phyloP scores from a whole-genome alignment of 1,140 invertebrate genomes.

The Drosophila orena region DNA sequence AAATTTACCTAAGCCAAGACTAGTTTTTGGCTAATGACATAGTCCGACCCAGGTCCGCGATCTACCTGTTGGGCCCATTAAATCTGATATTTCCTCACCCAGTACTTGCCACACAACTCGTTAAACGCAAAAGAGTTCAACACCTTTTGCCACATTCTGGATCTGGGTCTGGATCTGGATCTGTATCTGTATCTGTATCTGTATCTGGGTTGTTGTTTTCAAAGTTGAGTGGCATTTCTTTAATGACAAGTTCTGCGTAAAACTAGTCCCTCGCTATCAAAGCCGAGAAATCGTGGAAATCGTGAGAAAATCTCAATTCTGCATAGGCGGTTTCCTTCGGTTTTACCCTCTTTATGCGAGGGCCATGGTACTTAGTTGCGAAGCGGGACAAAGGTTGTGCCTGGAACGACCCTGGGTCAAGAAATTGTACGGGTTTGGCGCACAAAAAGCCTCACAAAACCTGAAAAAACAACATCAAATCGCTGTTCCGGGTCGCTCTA shows the following conservation, averaged over 20 bases:
- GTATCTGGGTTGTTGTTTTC: constrained; percentile 16
- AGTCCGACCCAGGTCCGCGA: constrained; percentile 30
- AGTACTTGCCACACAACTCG: constrained; percentile 50
- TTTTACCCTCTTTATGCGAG: constrained; percentile 29
- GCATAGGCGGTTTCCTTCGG: constrained; percentile 51
- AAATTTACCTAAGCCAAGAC: constrained; percentile 69
- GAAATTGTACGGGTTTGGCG: constrained; percentile 46
- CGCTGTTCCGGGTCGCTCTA: constrained; percentile 74
- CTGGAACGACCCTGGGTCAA: constrained; percentile 63
- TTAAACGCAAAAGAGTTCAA: constrained; percentile 73
- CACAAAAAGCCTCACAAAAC: constrained; percentile 52
- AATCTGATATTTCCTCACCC: constrained; percentile 45
- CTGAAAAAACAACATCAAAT: constrained; percentile 69
- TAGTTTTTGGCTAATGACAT: constrained; percentile 61
- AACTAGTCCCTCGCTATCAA: constrained; percentile 70
- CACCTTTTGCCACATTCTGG: constrained; percentile 60
- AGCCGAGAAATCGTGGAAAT: constrained; percentile 77
- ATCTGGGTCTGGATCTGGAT: too few relatives aligned
- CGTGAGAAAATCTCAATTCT: constrained; percentile 75
- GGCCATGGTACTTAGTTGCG: constrained; percentile 41
- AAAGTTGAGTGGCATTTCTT: constrained; percentile 51
- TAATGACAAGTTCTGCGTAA: constrained; percentile 75
- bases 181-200: too few relatives aligned
- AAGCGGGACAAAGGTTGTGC: constrained; percentile 76
- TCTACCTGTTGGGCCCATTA: constrained; percentile 68